phyloP scores from a whole-genome alignment of 2,888 invertebrate species.

The Teinopalpus imperialis region DNA sequence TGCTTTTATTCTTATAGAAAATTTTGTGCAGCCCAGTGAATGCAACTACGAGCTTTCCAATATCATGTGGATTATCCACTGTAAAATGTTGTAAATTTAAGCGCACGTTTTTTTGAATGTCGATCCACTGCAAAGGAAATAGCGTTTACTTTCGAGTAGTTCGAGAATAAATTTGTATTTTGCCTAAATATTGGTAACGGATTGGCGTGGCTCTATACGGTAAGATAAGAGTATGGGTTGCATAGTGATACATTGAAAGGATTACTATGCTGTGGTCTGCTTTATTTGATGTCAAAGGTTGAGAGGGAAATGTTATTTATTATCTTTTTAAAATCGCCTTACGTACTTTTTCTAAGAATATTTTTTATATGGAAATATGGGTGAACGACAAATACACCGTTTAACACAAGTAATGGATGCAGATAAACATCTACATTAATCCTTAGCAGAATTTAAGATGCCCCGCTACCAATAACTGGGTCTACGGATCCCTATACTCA shows the following conservation, averaged over 20 bases:
- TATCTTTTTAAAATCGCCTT: too few relatives aligned
- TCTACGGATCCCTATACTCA: too few relatives aligned
- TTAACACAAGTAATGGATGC: too few relatives aligned
- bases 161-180: slow-evolving; percentile 64
- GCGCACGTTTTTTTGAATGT: slow-evolving; percentile 38
- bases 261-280: slow-evolving; percentile 62
- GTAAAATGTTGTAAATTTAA: slow-evolving; percentile 68
- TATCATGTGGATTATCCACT: slow-evolving; percentile 75
- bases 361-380: too few relatives aligned
- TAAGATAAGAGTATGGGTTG: slow-evolving; percentile 68
- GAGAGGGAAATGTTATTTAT: slow-evolving; percentile 42
- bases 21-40: slow-evolving; percentile 78
- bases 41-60: slow-evolving; percentile 78
- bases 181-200: slow-evolving; percentile 79
- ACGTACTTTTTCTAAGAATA: too few relatives aligned
- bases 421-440: too few relatives aligned
- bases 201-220: slow-evolving; percentile 70
- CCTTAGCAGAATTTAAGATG: too few relatives aligned
- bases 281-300: slow-evolving; percentile 45
- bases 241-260: slow-evolving; percentile 76
- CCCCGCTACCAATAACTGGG: too few relatives aligned
- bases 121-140: slow-evolving; percentile 39
- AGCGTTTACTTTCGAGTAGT: slow-evolving; percentile 48
- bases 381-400: too few relatives aligned
- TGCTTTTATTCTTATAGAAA: slow-evolving; percentile 82